Conservation (phyloP, 2,888 invertebrate species). For the Eupithecia vulgata region DNA sequence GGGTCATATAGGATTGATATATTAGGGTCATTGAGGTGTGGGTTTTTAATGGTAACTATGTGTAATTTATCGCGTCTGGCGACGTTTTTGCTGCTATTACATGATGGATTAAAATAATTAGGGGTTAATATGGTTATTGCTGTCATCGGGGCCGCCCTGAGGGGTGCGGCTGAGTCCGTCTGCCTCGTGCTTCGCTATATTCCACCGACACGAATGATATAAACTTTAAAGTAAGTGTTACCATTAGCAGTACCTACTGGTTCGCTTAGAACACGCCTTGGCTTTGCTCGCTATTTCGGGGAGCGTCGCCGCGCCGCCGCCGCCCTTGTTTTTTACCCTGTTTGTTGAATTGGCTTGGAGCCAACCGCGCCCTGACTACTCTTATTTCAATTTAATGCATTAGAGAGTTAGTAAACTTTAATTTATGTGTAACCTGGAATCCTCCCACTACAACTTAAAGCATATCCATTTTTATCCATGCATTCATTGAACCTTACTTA, state of each 20-base stretch:
- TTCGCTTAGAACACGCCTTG: slow-evolving; percentile 72
- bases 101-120: slow-evolving; percentile 50
- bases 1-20: slow-evolving; percentile 36
- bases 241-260: slow-evolving; percentile 38
- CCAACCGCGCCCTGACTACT: slow-evolving; percentile 74
- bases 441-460: no score
- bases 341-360: slow-evolving; percentile 78
- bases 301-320: slow-evolving; percentile 73
- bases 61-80: slow-evolving; percentile 32
- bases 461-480: not conserved
- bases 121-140: slow-evolving; percentile 51
- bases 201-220: slow-evolving; percentile 31
- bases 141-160: slow-evolving; percentile 44
- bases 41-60: slow-evolving; percentile 24
- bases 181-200: slow-evolving; percentile 37
- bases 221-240: slow-evolving; percentile 51
- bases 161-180: slow-evolving; percentile 50
- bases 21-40: slow-evolving; percentile 42
- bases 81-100: slow-evolving; percentile 18
- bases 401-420: slow-evolving; percentile 58
- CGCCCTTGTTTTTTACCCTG: slow-evolving; percentile 81
- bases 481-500: not conserved
- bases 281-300: slow-evolving; percentile 82
- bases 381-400: slow-evolving; percentile 56
- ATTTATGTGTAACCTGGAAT: slow-evolving; percentile 46